Evolutionary conservation across 1,140 invertebrate species (phyloP).

Genomic region (Achatina immaculata): DNA sequence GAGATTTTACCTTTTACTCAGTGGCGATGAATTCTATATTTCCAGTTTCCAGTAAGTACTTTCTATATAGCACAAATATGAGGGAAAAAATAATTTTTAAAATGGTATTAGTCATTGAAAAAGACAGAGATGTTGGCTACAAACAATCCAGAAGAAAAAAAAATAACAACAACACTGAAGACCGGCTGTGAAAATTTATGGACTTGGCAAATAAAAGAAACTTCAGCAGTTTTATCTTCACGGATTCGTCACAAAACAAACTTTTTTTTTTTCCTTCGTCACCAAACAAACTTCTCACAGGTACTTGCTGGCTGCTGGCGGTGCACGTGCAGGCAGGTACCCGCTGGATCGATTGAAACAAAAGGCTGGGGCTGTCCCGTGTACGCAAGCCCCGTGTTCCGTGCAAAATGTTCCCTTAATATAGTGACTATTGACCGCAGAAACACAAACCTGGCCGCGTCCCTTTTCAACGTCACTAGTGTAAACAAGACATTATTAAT

Average conservation of each 20-base stretch:
- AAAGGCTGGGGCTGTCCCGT: neutral
- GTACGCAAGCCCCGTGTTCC: neutral
- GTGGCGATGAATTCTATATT: neutral
- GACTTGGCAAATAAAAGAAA: neutral
- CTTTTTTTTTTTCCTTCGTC: too few species aligned
- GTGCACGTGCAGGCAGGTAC: conserved; percentile 7
- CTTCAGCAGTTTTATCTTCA: neutral
- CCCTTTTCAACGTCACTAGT: neutral
- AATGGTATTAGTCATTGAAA: too few species aligned
- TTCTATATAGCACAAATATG: too few species aligned
- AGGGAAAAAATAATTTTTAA: too few species aligned
- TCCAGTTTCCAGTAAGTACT: too few species aligned
- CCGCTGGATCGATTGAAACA: conserved; percentile 10
- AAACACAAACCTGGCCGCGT: conserved; percentile 9
- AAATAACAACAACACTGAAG: too few species aligned
- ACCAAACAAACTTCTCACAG: neutral
- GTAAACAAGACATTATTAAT: conserved; percentile 29
- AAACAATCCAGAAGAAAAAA: neutral
- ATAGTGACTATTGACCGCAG: neutral
- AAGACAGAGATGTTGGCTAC: neutral
- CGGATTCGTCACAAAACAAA: neutral
- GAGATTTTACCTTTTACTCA: too few species aligned
- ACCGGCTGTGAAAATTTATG: too few species aligned
- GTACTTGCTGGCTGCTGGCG: neutral
- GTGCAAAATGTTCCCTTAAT: neutral